Evolutionary conservation across 2,797 vertebrate species (phyloP).

Genomic region (Euphonia xanthogaster): DNA sequence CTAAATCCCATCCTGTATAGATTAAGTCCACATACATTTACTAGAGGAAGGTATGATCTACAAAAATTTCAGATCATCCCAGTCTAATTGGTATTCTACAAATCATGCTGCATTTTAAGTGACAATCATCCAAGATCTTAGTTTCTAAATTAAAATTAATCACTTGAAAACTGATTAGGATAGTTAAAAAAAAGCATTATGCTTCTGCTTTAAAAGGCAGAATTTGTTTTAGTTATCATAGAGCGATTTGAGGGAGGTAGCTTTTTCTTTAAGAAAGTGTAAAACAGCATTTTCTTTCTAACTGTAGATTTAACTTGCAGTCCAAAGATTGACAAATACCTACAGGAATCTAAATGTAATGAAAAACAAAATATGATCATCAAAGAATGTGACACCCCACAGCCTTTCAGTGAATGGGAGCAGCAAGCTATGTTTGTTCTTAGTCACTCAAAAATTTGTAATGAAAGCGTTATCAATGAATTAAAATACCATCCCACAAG

Average conservation of each 20-base stretch:
- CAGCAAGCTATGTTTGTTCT: background rate
- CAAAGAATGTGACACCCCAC: background rate
- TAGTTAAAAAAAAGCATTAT: background rate
- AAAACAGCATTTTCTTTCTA: background rate
- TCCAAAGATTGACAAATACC: background rate
- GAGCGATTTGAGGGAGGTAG: background rate
- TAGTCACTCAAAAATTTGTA: background rate
- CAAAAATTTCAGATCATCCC: background rate
- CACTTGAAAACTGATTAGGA: background rate
- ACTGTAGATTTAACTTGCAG: background rate
- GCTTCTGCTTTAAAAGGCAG: background rate
- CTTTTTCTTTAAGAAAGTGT: background rate
- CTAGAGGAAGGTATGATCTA: background rate
- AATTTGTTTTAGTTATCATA: background rate
- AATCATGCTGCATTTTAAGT: background rate
- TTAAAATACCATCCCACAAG: background rate
- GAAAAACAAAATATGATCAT: background rate
- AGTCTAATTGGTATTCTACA: background rate
- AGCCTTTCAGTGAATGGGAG: background rate
- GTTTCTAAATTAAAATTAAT: conserved; percentile 19
- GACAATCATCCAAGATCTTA: background rate
- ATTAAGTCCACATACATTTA: background rate
- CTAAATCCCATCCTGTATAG: background rate
- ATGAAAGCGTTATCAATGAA: background rate
- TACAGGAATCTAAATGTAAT: background rate